Conservation (phyloP, 2,888 invertebrate species). For the Biston betularia region DNA sequence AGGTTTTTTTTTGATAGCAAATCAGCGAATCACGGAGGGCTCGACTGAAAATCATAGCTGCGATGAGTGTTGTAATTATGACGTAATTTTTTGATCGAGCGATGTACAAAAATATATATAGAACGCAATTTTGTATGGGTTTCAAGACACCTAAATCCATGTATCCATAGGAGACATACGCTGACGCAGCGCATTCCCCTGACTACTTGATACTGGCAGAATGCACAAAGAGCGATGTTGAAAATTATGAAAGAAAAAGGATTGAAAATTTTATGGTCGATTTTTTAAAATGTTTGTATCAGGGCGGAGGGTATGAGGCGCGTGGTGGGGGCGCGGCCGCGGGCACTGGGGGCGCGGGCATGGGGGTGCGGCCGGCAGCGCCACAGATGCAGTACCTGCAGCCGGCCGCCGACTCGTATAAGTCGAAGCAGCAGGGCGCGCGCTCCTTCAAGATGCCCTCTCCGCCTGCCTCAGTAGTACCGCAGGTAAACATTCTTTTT, state of each 20-base stretch:
- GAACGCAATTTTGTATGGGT: not conserved
- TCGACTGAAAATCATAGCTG: slow-evolving; percentile 45
- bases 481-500: slow-evolving; percentile 60
- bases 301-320: slow-evolving; percentile 13
- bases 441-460: slow-evolving; percentile 82
- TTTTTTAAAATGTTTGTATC: not conserved
- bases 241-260: no score
- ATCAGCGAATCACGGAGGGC: slow-evolving; percentile 49
- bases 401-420: slow-evolving; percentile 60
- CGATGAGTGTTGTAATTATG: slow-evolving; percentile 32
- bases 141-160: no score
- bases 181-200: no score
- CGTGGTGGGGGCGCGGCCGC: slow-evolving; percentile 2
- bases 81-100: not conserved
- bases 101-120: not conserved
- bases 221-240: no score
- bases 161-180: no score
- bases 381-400: slow-evolving; percentile 74
- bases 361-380: slow-evolving; percentile 53
- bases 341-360: slow-evolving; percentile 29
- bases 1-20: slow-evolving; percentile 30
- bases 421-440: slow-evolving; percentile 58
- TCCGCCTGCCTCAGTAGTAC: slow-evolving; percentile 70
- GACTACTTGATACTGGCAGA: no score
- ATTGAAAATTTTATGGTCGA: no score